A percentile compares a stretch with the other conserved stretches of the same genome.
Conservation (phyloP, 2,888 invertebrate genomes). For the Fissipunctia ypsillon region DNA sequence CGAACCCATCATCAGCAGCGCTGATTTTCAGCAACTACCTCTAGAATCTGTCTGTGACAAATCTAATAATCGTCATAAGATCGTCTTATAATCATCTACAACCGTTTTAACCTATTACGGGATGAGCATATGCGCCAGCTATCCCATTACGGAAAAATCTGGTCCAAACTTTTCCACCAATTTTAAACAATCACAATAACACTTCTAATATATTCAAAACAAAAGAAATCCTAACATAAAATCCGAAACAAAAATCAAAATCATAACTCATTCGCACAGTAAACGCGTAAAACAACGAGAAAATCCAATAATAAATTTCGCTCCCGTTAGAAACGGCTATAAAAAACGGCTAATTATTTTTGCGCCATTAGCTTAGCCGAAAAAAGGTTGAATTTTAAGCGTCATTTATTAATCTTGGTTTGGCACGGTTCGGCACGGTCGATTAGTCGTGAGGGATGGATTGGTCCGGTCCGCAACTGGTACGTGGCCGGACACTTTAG, state of each 20-base stretch:
- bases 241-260: constrained; percentile 44
- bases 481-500: constrained; percentile 67
- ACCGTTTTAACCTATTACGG: neutral
- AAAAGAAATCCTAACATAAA: constrained; percentile 43
- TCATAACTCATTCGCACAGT: constrained; percentile 81
- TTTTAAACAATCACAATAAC: neutral
- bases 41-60: no score
- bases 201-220: constrained; percentile 25
- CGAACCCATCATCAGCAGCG: no score
- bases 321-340: constrained; percentile 68
- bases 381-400: constrained; percentile 89
- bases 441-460: constrained; percentile 85
- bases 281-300: constrained; percentile 69
- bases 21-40: no score
- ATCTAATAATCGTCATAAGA: neutral
- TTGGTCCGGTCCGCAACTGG: constrained; percentile 65
- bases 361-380: constrained; percentile 87
- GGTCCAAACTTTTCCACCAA: neutral
- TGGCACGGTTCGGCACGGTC: constrained; percentile 73
- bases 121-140: no score
- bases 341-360: constrained; percentile 87
- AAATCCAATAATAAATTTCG: constrained; percentile 82
- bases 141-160: neutral
- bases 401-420: constrained; percentile 88
- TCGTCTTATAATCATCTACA: neutral